phyloP scores from a whole-genome alignment of 2,888 invertebrate genomes.

The Auanema sp. region DNA sequence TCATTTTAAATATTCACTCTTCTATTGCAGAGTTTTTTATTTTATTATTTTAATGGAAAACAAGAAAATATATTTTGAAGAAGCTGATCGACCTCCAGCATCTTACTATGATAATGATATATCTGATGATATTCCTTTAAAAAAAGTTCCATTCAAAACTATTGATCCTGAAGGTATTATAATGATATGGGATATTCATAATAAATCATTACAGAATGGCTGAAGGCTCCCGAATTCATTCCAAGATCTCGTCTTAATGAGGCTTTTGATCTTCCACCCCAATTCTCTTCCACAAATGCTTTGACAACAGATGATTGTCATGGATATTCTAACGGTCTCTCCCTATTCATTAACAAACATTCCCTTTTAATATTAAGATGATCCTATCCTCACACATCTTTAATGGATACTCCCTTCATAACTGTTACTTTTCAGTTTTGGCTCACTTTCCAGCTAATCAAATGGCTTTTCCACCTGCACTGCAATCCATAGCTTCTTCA shows the following conservation, averaged over 20 bases:
- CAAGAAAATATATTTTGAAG: conserved; percentile 41
- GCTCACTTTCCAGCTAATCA: too few relatives aligned
- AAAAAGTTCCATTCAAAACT: conserved; percentile 38
- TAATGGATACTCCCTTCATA: not conserved
- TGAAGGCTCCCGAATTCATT: conserved; percentile 51
- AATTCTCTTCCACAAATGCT: too few relatives aligned
- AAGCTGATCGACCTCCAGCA: conserved; percentile 53
- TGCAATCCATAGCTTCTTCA: too few relatives aligned
- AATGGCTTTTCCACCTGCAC: too few relatives aligned
- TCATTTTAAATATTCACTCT: too few relatives aligned
- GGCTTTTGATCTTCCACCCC: conserved; percentile 7
- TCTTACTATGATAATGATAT: conserved; percentile 41
- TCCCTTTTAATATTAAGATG: conserved; percentile 6
- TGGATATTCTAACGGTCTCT: too few relatives aligned
- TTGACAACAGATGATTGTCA: too few relatives aligned
- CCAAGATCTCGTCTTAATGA: conserved; percentile 35
- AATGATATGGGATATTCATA: not conserved
- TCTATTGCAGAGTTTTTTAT: too few relatives aligned
- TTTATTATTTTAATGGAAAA: conserved; percentile 9
- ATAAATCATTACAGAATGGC: conserved; percentile 39
- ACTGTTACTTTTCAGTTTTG: conserved; percentile 6
- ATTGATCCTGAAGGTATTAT: conserved; percentile 35
- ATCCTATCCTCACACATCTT: conserved; percentile 3
- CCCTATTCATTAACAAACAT: not conserved
- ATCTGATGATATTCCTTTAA: conserved; percentile 21